These are phyloP conservation scores for Dendrolimus houi DNA, from an alignment of 2,888 invertebrate genomes.

Conservation along the genomic window DNA sequence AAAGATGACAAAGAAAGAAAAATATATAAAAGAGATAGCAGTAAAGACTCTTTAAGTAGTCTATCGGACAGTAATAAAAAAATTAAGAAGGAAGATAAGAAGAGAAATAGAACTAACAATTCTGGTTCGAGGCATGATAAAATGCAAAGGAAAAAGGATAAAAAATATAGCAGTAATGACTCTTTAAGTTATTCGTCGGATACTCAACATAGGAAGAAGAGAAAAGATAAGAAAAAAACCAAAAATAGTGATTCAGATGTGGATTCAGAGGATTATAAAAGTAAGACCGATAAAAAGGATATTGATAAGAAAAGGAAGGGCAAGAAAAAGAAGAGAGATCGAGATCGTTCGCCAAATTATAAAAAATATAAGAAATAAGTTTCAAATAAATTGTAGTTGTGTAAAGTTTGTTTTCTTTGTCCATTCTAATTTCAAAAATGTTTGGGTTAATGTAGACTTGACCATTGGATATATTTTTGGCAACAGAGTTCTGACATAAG, in stretches of 20 bases:
- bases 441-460: no score
- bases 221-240: constrained; percentile 37
- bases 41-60: constrained; percentile 26
- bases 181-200: constrained; percentile 35
- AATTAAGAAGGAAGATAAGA: constrained; percentile 29
- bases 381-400: constrained; percentile 10
- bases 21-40: constrained; percentile 12
- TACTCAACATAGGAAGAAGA: constrained; percentile 26
- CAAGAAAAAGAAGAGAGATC: constrained; percentile 70
- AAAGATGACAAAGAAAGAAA: constrained; percentile 6
- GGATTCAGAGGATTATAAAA: constrained; percentile 71
- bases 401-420: constrained; percentile 11
- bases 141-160: constrained; percentile 2
- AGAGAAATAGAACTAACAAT: constrained; percentile 50
- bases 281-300: constrained; percentile 64
- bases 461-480: no score
- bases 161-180: constrained; percentile 15
- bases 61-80: constrained; percentile 34
- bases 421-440: no score
- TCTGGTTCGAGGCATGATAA: constrained; percentile 22
- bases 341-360: constrained; percentile 69
- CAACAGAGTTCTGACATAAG: no score
- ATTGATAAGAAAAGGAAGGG: constrained; percentile 77
- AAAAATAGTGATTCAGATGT: constrained; percentile 51
- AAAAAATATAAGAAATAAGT: constrained; percentile 66